Conservation (phyloP, 2,888 invertebrate genomes). For the Oasisia sp. region DNA sequence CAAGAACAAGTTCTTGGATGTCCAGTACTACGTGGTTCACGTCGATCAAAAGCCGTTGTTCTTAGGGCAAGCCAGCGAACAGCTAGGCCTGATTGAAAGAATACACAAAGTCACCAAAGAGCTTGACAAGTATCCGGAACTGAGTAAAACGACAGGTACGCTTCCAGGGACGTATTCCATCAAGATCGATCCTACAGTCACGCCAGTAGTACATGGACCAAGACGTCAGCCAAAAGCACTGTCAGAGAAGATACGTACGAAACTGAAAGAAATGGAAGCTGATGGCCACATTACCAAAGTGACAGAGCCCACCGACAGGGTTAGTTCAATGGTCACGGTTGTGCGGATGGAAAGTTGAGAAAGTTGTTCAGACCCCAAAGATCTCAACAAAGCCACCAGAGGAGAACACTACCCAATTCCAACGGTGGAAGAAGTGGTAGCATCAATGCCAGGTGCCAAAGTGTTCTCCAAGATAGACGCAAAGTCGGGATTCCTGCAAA, state of each 20-base stretch:
- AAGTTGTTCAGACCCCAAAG: slow-evolving; percentile 43
- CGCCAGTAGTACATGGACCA: no score
- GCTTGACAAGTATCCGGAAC: slow-evolving; percentile 27
- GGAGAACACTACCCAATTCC: slow-evolving; percentile 41
- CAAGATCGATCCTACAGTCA: no score
- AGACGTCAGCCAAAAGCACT: no score
- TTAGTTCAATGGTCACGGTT: slow-evolving; percentile 43
- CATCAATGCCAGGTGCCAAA: no score
- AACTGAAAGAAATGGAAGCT: no score
- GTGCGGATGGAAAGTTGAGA: slow-evolving; percentile 40
- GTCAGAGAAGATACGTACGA: no score
- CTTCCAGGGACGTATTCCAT: no score
- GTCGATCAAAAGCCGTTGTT: slow-evolving; percentile 17
- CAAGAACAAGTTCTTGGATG: neutral
- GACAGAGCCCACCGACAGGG: slow-evolving; percentile 47
- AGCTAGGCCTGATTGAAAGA: slow-evolving; percentile 21
- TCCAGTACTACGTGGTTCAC: slow-evolving; percentile 21
- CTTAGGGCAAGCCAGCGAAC: slow-evolving; percentile 22
- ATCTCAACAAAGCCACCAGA: slow-evolving; percentile 41
- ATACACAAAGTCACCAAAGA: slow-evolving; percentile 22
- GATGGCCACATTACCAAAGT: no score
- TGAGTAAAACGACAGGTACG: slow-evolving; percentile 23
- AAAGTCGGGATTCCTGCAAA: no score
- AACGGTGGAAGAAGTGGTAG: no score
- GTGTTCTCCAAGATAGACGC: no score